Evolutionary conservation across 2,797 vertebrate species (phyloP), one percentile per base, ranked within the genome.

Genomic region (Podarcis siculus): DNA sequence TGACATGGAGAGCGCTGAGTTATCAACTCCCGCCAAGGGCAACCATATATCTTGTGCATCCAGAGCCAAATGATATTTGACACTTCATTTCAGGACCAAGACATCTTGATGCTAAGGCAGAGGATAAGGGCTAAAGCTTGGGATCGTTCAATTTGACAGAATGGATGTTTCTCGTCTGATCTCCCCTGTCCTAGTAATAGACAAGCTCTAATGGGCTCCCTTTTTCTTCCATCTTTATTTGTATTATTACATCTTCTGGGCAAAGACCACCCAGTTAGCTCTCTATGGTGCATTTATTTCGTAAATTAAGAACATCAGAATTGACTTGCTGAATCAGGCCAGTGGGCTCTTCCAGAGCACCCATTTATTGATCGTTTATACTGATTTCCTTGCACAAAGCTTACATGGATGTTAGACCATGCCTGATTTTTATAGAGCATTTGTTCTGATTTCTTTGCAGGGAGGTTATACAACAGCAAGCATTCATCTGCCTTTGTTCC

Each of bases 11-110:
- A 88, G 71, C 0, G 77, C 96, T 95, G 92, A 96, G 93, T 95
- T 96, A 96, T 97, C 95, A 95, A 66, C 91, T 96, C 95, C 94
- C 85, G 95, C 94, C 95, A 96, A 96, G 95, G 95, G 91, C 95
- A 95, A 84, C 89, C 88, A 89, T 97, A 95, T 94, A 96, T 97
- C 95, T 95, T 93, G 82, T 75, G 84, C 92, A 96, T 92, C 90
- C 92, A 89, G 90, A 96, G 93, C 87, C 91, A 97, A 97, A 97
- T 96, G 96, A 95, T 94, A 95, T 94, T 95, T 97, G 96, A 97
- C 96, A 95, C 96, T 96, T 97, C 95, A 97, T 96, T 96, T 95
- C 96, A 96, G 96, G 89, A 91, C 92, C 81, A 86, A 95, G 94
- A 96, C 90, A 94, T 93, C 93, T 94, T 93, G 90, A 95, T 94